phyloP scores from a whole-genome alignment of 2,113 vertebrate species.

The Spheniscus mendiculus region DNA sequence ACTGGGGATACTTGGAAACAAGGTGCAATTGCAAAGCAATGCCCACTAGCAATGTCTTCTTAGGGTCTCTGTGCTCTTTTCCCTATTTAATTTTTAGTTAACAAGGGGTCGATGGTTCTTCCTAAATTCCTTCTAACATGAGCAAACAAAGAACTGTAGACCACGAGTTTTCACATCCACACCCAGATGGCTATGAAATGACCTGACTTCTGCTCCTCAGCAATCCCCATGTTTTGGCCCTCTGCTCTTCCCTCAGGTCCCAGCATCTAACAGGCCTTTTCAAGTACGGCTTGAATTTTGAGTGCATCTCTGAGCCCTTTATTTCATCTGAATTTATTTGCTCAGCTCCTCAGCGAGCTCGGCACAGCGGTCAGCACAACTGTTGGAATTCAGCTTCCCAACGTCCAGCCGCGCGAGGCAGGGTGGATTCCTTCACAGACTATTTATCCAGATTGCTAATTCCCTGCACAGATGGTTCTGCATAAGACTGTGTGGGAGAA shows the following conservation, averaged over 20 bases:
- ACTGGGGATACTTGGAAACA: neutral
- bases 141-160: fast-evolving
- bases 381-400: conserved; percentile 40
- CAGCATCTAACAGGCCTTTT: neutral
- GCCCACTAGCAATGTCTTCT: fast-evolving
- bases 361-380: conserved; percentile 26
- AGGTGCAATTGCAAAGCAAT: neutral
- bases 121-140: fast-evolving
- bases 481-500: conserved; percentile 67
- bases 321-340: neutral
- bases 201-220: neutral
- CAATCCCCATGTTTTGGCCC: fast-evolving
- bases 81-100: neutral
- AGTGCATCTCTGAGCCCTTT: neutral
- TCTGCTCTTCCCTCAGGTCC: neutral
- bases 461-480: conserved; percentile 72
- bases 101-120: fast-evolving
- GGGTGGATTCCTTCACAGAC: conserved; percentile 62
- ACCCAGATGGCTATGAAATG: fast-evolving
- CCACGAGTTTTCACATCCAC: neutral
- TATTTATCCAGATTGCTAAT: conserved; percentile 69
- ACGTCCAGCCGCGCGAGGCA: conserved; percentile 24
- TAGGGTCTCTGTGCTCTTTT: neutral
- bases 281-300: neutral
- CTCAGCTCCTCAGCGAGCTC: neutral